These are phyloP conservation scores for Phenganax marumi DNA, from an alignment of 92 coral and sea anemone genomes.

Conservation along the genomic window DNA sequence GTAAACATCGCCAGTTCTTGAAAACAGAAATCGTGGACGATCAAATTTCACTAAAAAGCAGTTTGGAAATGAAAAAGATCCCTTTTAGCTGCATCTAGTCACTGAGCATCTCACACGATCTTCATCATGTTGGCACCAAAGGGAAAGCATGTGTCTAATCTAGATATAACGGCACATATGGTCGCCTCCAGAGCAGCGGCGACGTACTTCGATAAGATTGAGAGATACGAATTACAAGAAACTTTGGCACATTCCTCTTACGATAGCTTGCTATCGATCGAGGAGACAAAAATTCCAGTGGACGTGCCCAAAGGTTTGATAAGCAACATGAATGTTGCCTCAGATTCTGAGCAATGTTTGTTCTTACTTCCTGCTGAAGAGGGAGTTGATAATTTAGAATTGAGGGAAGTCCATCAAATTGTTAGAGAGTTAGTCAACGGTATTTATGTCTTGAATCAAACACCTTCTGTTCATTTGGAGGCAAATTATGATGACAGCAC, in stretches of 20 bases:
- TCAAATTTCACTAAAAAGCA: constrained; percentile 5
- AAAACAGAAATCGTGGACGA: neutral
- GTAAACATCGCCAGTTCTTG: neutral
- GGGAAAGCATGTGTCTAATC: constrained; percentile 2
- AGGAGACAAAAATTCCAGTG: constrained; percentile 80
- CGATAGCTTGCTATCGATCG: constrained; percentile 93
- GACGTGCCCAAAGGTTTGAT: constrained; percentile 92
- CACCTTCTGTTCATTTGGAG: constrained; percentile 86
- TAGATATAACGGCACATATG: constrained; percentile 71
- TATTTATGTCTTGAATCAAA: constrained; percentile 79
- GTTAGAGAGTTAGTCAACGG: constrained; percentile 91
- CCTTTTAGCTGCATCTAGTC: neutral
- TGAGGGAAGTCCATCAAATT: constrained; percentile 95
- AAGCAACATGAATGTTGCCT: constrained; percentile 78
- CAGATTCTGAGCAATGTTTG: constrained; percentile 73
- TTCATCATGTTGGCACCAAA: constrained; percentile 31
- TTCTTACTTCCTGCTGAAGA: constrained; percentile 82
- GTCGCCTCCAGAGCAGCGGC: constrained; percentile 90
- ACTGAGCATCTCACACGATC: neutral
- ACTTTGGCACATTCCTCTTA: constrained; percentile 78
- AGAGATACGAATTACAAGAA: constrained; percentile 93
- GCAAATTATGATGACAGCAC: constrained; percentile 90
- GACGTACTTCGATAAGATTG: constrained; percentile 95
- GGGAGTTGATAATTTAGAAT: constrained; percentile 72
- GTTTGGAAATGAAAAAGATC: neutral